Percentiles rank a stretch among this genome's conserved stretches.
phyloP scores from a whole-genome alignment of 2,113 vertebrate genomes.

The Varanus salvator region DNA sequence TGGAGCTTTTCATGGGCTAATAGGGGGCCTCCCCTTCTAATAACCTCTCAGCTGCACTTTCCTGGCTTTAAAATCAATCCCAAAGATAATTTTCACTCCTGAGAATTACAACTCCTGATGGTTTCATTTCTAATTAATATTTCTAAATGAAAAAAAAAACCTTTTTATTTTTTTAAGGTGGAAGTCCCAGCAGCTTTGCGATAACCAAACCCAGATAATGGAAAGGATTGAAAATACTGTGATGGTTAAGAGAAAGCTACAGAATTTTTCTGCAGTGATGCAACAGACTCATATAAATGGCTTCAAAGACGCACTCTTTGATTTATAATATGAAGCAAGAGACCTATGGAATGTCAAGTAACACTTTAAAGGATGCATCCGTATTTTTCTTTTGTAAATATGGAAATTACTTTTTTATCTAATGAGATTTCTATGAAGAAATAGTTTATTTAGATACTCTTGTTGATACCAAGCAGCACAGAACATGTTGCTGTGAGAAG shows the following conservation, averaged over 20 bases:
- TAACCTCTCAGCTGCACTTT: neutral
- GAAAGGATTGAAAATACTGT: conserved; percentile 28
- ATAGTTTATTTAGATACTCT: conserved; percentile 70
- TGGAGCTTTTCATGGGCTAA: neutral
- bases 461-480: conserved; percentile 61
- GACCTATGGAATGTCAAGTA: conserved; percentile 44
- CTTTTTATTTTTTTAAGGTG: conserved; percentile 73
- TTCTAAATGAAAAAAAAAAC: conserved; percentile 51
- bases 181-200: conserved; percentile 82
- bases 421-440: conserved; percentile 70
- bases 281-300: conserved; percentile 62
- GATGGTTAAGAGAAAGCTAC: conserved; percentile 48
- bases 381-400: conserved; percentile 82
- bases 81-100: neutral
- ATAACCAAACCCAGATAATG: conserved; percentile 56
- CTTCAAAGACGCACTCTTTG: conserved; percentile 62
- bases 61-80: neutral
- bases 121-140: neutral
- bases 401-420: conserved; percentile 78
- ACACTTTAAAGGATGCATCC: conserved; percentile 63
- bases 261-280: conserved; percentile 45
- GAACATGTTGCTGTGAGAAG: conserved; percentile 63
- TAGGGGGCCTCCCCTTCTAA: neutral
- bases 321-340: conserved; percentile 54
- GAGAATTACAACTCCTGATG: neutral